These are phyloP conservation scores for Augiades crinisus DNA, from an alignment of 2,888 invertebrate species.

Conservation along the genomic window DNA sequence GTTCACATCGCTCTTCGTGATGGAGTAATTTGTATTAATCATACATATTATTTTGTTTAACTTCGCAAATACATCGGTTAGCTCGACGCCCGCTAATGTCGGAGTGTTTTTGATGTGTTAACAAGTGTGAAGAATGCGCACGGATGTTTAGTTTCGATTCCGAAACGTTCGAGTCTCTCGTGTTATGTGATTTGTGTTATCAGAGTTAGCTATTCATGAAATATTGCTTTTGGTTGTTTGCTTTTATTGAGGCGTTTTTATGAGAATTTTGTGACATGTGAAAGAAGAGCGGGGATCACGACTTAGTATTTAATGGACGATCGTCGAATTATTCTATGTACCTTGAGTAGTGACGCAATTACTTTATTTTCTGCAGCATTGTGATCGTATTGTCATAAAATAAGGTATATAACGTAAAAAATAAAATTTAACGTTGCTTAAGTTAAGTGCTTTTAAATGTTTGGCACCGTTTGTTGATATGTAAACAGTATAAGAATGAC, in stretches of 20 bases:
- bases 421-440: too few species aligned
- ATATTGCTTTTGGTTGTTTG: too few species aligned
- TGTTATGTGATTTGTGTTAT: neutral
- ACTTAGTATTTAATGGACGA: too few species aligned
- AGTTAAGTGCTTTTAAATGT: too few species aligned
- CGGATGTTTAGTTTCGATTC: slow-evolving; percentile 5
- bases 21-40: slow-evolving; percentile 20
- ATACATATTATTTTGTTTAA: slow-evolving; percentile 13
- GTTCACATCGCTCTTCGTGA: slow-evolving; percentile 11
- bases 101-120: slow-evolving; percentile 12
- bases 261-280: neutral
- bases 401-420: too few species aligned
- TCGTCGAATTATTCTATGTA: too few species aligned
- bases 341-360: too few species aligned
- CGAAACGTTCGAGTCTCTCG: neutral
- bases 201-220: neutral
- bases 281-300: too few species aligned
- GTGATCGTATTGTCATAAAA: too few species aligned
- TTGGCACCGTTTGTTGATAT: too few species aligned
- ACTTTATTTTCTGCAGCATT: too few species aligned
- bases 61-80: slow-evolving; percentile 11
- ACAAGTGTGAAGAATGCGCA: slow-evolving; percentile 10
- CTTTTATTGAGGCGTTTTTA: neutral
- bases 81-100: neutral
- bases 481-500: too few species aligned